Evolutionary conservation across 2,888 invertebrate species (phyloP).

Genomic region (Stramonita haemastoma): DNA sequence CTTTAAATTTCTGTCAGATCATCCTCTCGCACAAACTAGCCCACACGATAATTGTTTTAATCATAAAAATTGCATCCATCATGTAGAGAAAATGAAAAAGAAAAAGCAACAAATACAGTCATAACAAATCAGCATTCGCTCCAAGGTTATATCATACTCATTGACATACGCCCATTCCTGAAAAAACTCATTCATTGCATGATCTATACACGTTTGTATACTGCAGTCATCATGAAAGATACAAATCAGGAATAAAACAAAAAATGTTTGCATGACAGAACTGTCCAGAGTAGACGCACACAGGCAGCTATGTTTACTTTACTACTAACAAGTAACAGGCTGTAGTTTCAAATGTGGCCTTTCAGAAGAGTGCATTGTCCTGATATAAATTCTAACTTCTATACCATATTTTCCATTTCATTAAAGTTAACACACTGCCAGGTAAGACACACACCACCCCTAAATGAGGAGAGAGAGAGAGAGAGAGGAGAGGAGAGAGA

Average conservation of each 20-base stretch:
- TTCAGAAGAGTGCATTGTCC: too few species aligned
- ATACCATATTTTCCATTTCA: too few species aligned
- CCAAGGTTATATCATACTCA: background rate
- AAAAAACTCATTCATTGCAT: background rate
- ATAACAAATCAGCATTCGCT: background rate
- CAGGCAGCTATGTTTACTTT: too few species aligned
- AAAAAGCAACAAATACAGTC: background rate
- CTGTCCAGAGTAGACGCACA: too few species aligned
- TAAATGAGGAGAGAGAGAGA: too few species aligned
- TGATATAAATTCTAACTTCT: too few species aligned
- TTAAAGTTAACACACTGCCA: too few species aligned
- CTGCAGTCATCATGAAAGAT: background rate
- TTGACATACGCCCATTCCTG: background rate
- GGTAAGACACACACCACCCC: too few species aligned
- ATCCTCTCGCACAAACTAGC: background rate
- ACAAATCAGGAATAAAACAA: background rate
- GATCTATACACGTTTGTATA: background rate
- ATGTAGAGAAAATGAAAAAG: background rate
- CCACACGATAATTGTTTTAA: background rate
- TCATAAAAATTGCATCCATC: slow-evolving; percentile 33
- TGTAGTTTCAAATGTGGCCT: too few species aligned
- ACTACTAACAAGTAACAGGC: too few species aligned
- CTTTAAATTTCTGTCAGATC: background rate
- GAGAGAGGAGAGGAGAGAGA: too few species aligned
- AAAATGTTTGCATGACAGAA: background rate